Evolutionary conservation across 2,888 invertebrate genomes (phyloP), one percentile per base, ranked within the genome.

Genomic region (Lithophane semibrunnea): DNA sequence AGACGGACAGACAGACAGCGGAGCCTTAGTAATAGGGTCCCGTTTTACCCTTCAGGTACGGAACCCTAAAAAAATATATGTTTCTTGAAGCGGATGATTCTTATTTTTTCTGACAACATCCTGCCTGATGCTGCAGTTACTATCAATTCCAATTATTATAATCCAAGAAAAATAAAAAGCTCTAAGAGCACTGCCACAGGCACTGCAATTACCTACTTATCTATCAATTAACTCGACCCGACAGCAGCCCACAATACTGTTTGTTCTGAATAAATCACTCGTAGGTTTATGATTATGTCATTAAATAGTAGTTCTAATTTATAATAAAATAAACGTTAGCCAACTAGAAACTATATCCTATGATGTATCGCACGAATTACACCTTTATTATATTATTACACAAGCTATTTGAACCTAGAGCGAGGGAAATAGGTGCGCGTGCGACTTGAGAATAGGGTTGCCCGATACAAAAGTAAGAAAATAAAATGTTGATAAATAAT

Each of bases 341-440:
- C 68, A 24, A 70, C 47, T 75, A 80, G 75, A 80, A 82, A 86
- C 56, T 18, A 44, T 64, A 75, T 64, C 64, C 24, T 74, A 67
- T 64, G 70, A 78, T 76, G 58, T 65, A 73, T 79, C 64, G 44
- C 65, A 77, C 44, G 42, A 79, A 67, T 84, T 79, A 84, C 69
- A 82, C 37, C 68, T 79, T 84, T 70, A 80, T 77, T 80, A 65
- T 52, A 76, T 79, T 52, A 76, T 79, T 78, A 77, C 63, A 63
- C 63, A 77, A 78, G 73, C 52, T 54, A 21, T 79, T 80, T 80
- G 68, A 82, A 71, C 78, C 18, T 75, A 79, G 69, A 69, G 47
- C 44, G 60, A 78, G 56, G 65, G 68, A 81, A 83, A 79, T 76
- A 69, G 60, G 49, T 84, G 83, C 85, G 74, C 82, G 56, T 82